These are phyloP conservation scores for Oryzias dopingdopingensis DNA, from an alignment of 2,797 vertebrate genomes.

Conservation along the genomic window DNA sequence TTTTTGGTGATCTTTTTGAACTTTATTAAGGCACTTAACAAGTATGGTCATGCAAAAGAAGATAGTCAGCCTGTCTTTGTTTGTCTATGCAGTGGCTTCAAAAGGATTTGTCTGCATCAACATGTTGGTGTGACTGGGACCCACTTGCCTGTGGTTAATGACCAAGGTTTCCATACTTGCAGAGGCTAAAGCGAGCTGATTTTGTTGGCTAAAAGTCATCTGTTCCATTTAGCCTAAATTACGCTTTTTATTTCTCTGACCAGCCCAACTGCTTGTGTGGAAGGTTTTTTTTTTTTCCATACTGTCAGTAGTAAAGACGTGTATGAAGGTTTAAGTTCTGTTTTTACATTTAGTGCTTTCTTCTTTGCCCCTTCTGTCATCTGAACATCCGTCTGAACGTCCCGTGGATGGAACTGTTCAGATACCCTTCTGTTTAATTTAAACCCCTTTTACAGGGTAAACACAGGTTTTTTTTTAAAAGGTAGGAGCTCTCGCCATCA, in stretches of 20 bases:
- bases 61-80: neutral
- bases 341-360: constrained; percentile 69
- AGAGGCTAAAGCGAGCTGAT: constrained; percentile 46
- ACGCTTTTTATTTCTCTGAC: constrained; percentile 63
- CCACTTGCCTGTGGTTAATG: constrained; percentile 60
- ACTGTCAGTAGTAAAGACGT: constrained; percentile 76
- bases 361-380: constrained; percentile 32
- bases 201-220: constrained; percentile 34
- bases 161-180: constrained; percentile 42
- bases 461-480: constrained; percentile 28
- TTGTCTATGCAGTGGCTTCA: neutral
- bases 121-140: constrained; percentile 30
- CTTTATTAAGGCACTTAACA: constrained; percentile 17
- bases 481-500: constrained; percentile 53
- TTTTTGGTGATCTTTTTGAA: constrained; percentile 10
- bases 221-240: constrained; percentile 63
- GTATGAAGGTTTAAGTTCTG: constrained; percentile 74
- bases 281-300: constrained; percentile 64
- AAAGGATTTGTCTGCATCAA: neutral
- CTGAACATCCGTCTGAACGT: constrained; percentile 31
- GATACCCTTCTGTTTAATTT: constrained; percentile 51
- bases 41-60: too few relatives aligned
- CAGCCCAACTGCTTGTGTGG: constrained; percentile 44
- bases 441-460: constrained; percentile 52
- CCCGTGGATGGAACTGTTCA: constrained; percentile 44